Evolutionary conservation across 1,140 invertebrate species (phyloP), one percentile per base, ranked within the genome.

Genomic region (Drosophila orosa): DNA sequence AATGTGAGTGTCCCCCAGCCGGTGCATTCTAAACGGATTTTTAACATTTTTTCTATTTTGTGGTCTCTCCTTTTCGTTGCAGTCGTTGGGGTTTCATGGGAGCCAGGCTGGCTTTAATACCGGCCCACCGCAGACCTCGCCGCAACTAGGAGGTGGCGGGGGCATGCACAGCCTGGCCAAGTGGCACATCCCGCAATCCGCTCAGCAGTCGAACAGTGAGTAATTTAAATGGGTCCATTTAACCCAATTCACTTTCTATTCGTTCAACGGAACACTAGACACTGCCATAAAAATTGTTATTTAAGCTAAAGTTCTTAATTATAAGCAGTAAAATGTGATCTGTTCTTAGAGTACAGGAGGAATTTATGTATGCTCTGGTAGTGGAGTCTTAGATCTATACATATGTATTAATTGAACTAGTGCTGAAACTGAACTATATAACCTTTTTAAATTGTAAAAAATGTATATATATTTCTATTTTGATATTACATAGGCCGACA

Each of bases 101-200:
- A 91, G 78, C 82, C 90, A 91, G 80, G 74, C 78, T 89, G 90
- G 87, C 66, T 91, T 87, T 89, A 91, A 90, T 80, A 48, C 90
- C 61, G 90, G 90, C 29, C 90, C 90, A 42, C 91, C 91, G 33
- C 89, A 90, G 62, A 80, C 89, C 8, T 81, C 81, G 37, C 91
- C 89, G 42, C 89, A 80, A 62, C 45, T 85, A 71, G 73, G 74
- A 61, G 86, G 73, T 44, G 72, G 74, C 57, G 86, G 71, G 33
- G 71, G 73, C 25, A 90, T 92, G 83, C 90, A 90, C 44, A 84
- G 80, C 66, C 83, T 90, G 44, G 90, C 94, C 66, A 94, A 95
- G 90, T 95, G 95, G 95, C 95, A 95, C 89, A 95, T 94, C 65
- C 95, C 95, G 57, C 95, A 95, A 90, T 93, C 93, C 65, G 91